These are phyloP conservation scores for Danio albolineatus DNA, from an alignment of 2,797 vertebrate species.

Conservation along the genomic window DNA sequence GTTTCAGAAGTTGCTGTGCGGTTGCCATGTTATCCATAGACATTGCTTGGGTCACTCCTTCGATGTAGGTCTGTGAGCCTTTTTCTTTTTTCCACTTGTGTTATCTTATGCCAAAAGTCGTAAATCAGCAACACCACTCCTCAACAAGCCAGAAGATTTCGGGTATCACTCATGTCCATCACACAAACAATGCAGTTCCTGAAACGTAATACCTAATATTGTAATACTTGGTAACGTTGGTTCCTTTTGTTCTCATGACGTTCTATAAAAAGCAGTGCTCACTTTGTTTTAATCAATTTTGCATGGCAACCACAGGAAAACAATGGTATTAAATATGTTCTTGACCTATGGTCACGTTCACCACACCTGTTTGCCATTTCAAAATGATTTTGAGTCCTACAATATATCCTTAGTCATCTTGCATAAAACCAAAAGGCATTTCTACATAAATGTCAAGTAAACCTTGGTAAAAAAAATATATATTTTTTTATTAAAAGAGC, in stretches of 20 bases:
- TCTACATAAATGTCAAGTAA: neutral
- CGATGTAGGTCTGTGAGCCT: neutral
- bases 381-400: neutral
- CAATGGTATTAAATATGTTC: neutral
- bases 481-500: neutral
- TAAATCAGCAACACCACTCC: neutral
- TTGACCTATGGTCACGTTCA: neutral
- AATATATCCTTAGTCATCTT: neutral
- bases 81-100: neutral
- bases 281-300: conserved; percentile 8
- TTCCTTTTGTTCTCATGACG: neutral
- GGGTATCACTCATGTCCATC: neutral
- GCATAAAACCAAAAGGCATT: neutral
- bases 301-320: conserved; percentile 17
- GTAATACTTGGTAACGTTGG: neutral
- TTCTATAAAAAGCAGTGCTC: neutral
- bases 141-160: neutral
- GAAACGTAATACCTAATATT: neutral
- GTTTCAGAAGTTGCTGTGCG: neutral
- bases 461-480: neutral
- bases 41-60: neutral
- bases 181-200: neutral
- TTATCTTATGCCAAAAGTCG: neutral
- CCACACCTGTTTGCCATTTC: conserved; percentile 40
- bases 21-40: neutral